Conservation (phyloP, 2,888 invertebrate genomes). For the Ormyrus pomaceus region DNA sequence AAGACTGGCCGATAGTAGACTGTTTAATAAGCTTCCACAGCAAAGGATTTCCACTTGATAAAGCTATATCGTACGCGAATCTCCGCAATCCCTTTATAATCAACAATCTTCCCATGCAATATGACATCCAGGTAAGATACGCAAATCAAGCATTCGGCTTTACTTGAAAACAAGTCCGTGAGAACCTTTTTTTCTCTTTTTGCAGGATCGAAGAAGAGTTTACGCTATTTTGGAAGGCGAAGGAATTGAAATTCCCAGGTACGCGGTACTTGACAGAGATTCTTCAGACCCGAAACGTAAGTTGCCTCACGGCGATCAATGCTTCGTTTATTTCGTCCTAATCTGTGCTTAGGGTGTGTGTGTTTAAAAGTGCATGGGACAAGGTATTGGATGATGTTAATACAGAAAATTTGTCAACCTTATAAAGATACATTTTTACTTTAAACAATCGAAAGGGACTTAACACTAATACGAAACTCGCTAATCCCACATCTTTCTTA, state of each 20-base stretch:
- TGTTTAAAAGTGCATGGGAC: too few species aligned
- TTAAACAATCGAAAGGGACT: too few species aligned
- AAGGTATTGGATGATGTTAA: too few species aligned
- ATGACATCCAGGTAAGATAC: conserved; percentile 89
- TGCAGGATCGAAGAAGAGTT: conserved; percentile 92
- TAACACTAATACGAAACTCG: too few species aligned
- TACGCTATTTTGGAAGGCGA: conserved; percentile 95
- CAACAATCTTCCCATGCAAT: conserved; percentile 99
- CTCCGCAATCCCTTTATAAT: conserved; percentile 96
- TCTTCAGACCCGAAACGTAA: conserved; percentile 93
- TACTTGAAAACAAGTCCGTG: too few species aligned
- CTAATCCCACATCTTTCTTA: too few species aligned
- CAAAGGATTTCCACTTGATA: conserved; percentile 98
- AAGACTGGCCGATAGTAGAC: conserved; percentile 98
- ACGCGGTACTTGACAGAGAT: conserved; percentile 97
- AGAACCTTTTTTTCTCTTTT: not conserved
- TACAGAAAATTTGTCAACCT: too few species aligned
- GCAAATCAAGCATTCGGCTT: not conserved
- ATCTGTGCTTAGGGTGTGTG: too few species aligned
- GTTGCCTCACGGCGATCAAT: conserved; percentile 65
- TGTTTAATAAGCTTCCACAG: conserved; percentile 99
- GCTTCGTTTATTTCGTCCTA: not conserved
- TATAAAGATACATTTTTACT: too few species aligned
- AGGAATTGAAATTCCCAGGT: conserved; percentile 98
- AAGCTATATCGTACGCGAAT: conserved; percentile 97